Conservation (phyloP, 2,113 vertebrate genomes). For the Oreochromis spilurus region DNA sequence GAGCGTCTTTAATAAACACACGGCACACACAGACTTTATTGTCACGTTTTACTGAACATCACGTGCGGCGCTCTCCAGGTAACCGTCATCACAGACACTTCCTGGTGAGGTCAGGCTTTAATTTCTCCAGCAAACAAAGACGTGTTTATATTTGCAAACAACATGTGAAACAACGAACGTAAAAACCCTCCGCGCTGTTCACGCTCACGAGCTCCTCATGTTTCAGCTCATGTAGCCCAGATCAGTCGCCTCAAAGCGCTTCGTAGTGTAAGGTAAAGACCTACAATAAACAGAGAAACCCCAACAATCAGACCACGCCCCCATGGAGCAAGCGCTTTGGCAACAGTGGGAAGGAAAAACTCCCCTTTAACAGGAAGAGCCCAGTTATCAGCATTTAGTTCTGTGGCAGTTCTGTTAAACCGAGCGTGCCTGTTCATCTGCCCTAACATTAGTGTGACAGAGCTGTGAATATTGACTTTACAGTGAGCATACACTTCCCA, state of each 20-base stretch:
- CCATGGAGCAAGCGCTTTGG: background rate
- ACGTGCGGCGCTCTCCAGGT: accelerated
- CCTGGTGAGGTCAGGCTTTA: background rate
- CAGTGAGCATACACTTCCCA: background rate
- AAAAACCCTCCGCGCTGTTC: background rate
- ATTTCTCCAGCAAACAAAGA: background rate
- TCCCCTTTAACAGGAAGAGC: background rate
- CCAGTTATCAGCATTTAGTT: background rate
- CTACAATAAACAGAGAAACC: background rate
- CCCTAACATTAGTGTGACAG: background rate
- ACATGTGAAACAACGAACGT: background rate
- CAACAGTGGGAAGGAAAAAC: background rate
- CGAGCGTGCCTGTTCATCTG: background rate
- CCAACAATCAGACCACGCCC: background rate
- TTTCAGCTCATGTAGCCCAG: background rate
- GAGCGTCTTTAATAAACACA: background rate
- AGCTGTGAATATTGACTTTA: background rate
- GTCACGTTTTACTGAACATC: background rate
- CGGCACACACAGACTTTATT: background rate
- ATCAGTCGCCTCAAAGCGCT: background rate
- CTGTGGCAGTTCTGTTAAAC: background rate
- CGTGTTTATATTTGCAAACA: background rate
- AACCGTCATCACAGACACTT: background rate
- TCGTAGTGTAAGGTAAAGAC: background rate
- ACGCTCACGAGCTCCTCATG: background rate